A percentile compares a stretch with the other conserved stretches of the same genome.
phyloP scores from a whole-genome alignment of 2,797 vertebrate genomes.

The Gastrophryne carolinensis region DNA sequence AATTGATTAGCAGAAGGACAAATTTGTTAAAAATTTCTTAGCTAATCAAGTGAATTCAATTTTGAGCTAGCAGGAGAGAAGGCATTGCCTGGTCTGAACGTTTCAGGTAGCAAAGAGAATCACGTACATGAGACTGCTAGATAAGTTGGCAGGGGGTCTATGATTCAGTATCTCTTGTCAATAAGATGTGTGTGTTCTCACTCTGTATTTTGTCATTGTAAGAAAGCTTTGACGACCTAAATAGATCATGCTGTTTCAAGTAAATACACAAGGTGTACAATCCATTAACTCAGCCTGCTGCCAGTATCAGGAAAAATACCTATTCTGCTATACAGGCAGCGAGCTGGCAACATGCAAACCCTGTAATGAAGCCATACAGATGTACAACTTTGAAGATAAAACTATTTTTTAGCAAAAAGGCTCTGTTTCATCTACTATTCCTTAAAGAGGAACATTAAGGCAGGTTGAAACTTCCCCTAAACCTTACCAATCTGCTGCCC shows the following conservation, averaged over 20 bases:
- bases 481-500: too few species aligned
- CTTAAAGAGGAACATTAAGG: too few species aligned
- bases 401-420: too few species aligned
- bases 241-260: slow-evolving; percentile 40
- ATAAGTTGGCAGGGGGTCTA: slow-evolving; percentile 25
- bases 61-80: slow-evolving; percentile 40
- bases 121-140: background rate
- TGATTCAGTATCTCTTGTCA: slow-evolving; percentile 41
- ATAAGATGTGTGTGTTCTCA: slow-evolving; percentile 44
- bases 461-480: too few species aligned
- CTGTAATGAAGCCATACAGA: background rate
- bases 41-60: slow-evolving; percentile 51
- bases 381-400: too few species aligned
- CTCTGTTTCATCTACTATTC: too few species aligned
- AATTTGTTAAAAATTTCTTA: slow-evolving; percentile 46
- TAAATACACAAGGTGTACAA: slow-evolving; percentile 32
- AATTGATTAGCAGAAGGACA: slow-evolving; percentile 50
- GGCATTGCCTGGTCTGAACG: background rate
- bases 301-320: background rate
- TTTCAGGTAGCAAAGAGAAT: slow-evolving; percentile 27
- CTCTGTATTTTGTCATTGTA: slow-evolving; percentile 32
- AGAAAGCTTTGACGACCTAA: slow-evolving; percentile 31
- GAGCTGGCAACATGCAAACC: background rate
- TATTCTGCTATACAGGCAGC: background rate
- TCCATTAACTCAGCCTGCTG: slow-evolving; percentile 22